These are phyloP conservation scores for Epinotia demarniana DNA, from an alignment of 2,888 invertebrate species.

Conservation along the genomic window DNA sequence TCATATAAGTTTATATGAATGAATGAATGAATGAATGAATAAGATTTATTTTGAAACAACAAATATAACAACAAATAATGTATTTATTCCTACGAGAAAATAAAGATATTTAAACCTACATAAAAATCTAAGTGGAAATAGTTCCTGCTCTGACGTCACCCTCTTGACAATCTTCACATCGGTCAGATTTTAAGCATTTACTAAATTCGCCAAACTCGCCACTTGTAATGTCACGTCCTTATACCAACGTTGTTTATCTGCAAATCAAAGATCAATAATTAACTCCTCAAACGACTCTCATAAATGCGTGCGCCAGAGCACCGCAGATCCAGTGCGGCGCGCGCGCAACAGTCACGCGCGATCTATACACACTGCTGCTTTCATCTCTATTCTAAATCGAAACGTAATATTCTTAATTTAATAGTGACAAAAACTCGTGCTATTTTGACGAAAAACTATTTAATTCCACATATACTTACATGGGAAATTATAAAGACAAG, in stretches of 20 bases:
- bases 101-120: too few species aligned
- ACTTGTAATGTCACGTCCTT: too few species aligned
- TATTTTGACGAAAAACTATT: not conserved
- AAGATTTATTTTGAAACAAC: too few species aligned
- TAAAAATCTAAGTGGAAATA: too few species aligned
- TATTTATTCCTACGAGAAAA: too few species aligned
- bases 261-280: conserved; percentile 5
- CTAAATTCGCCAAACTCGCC: not conserved
- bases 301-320: conserved; percentile 12
- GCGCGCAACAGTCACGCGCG: conserved; percentile 7
- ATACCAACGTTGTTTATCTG: not conserved
- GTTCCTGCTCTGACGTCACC: too few species aligned
- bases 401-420: not conserved
- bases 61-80: too few species aligned
- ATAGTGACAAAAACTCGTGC: too few species aligned
- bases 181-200: not conserved
- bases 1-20: too few species aligned
- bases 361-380: not conserved
- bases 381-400: not conserved
- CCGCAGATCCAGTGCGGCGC: not conserved
- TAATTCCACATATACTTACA: not conserved
- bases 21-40: too few species aligned
- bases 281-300: not conserved
- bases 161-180: not conserved
- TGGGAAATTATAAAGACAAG: not conserved